Conservation (phyloP, 2,888 invertebrate genomes). For the Sarcophaga rosellei region DNA sequence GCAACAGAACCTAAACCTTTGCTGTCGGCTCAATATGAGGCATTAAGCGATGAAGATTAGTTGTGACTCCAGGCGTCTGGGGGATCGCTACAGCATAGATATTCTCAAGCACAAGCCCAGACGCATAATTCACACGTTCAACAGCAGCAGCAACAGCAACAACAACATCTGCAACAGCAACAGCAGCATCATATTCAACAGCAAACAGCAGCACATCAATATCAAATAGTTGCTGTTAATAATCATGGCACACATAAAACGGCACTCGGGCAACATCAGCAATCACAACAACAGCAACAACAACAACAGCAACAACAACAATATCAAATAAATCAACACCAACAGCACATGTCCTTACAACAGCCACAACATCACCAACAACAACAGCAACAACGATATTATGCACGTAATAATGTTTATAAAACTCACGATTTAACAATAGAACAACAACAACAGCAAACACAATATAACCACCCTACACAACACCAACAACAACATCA, state of each 20-base stretch:
- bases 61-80: constrained; percentile 80
- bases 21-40: constrained; percentile 95
- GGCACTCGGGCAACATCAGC: constrained; percentile 36
- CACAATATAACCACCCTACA: constrained; percentile 66
- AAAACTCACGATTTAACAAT: constrained; percentile 65
- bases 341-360: constrained; percentile 9
- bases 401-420: constrained; percentile 54
- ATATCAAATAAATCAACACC: constrained; percentile 44
- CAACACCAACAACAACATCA: constrained; percentile 67
- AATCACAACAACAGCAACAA: constrained; percentile 72
- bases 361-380: no score
- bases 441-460: constrained; percentile 64
- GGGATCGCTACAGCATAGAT: constrained; percentile 48
- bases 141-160: constrained; percentile 64
- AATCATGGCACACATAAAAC: not conserved
- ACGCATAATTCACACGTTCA: constrained; percentile 61
- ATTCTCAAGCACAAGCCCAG: constrained; percentile 61
- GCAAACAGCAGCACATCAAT: constrained; percentile 67
- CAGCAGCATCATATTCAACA: constrained; percentile 47
- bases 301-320: constrained; percentile 70
- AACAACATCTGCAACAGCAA: constrained; percentile 67
- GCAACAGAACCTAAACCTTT: constrained; percentile 91
- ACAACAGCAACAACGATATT: constrained; percentile 43
- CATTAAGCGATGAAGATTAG: constrained; percentile 95
- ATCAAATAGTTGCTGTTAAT: constrained; percentile 41